A percentile compares a stretch with the other conserved stretches of the same genome.
Evolutionary conservation across 2,888 invertebrate species (phyloP).

Genomic region (Tholera decimalis): DNA sequence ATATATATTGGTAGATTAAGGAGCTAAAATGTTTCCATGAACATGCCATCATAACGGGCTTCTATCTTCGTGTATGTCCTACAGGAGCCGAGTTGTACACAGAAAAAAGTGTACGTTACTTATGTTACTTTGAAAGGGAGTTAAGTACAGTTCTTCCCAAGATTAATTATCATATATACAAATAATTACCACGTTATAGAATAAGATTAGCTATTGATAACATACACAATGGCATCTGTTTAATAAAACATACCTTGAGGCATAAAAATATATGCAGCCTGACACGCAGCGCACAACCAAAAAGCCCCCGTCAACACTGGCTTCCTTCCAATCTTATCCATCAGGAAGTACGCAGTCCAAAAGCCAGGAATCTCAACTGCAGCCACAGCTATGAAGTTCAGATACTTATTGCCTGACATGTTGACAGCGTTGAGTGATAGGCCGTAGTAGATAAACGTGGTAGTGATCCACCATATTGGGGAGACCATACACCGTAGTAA

Average conservation of each 20-base stretch:
- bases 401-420: constrained; percentile 92
- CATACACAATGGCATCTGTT: background rate
- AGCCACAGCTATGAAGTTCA: constrained; percentile 92
- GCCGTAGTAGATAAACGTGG: constrained; percentile 93
- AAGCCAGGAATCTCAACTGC: constrained; percentile 94
- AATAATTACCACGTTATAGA: no score
- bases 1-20: no score
- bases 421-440: constrained; percentile 93
- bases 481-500: constrained; percentile 71
- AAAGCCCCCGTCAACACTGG: constrained; percentile 91
- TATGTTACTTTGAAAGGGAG: no score
- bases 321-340: constrained; percentile 92
- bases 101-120: no score
- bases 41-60: no score
- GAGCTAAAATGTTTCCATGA: no score
- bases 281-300: constrained; percentile 91
- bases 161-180: no score
- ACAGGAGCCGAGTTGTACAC: no score
- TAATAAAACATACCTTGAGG: constrained; percentile 79
- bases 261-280: constrained; percentile 90
- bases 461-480: constrained; percentile 93
- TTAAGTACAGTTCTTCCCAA: no score
- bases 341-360: constrained; percentile 90
- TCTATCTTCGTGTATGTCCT: no score
- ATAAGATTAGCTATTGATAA: no score